phyloP scores from a whole-genome alignment of 1,140 invertebrate genomes.

The Drosophila chauvacae region DNA sequence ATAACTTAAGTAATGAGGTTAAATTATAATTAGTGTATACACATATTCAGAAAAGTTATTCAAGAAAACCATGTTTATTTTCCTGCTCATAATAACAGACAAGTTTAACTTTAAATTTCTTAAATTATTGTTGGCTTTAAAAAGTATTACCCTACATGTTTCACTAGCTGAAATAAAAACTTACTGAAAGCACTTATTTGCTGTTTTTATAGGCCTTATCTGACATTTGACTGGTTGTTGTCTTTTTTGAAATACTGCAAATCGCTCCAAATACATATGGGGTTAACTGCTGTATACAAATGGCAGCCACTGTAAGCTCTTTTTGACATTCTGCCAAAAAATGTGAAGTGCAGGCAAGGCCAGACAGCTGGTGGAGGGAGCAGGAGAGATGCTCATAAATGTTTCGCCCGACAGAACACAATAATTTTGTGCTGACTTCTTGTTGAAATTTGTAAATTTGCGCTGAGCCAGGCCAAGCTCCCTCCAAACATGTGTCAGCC shows the following conservation, averaged over 20 bases:
- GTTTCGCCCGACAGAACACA: slow-evolving; percentile 53
- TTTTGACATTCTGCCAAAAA: slow-evolving; percentile 54
- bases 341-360: slow-evolving; percentile 11
- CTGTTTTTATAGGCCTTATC: background rate
- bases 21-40: background rate
- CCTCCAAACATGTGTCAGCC: slow-evolving; percentile 53
- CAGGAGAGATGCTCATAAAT: slow-evolving; percentile 25
- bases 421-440: slow-evolving; percentile 81
- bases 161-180: background rate
- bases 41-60: too few species aligned
- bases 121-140: background rate
- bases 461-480: slow-evolving; percentile 60
- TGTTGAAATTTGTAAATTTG: slow-evolving; percentile 80
- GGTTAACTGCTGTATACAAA: slow-evolving; percentile 29
- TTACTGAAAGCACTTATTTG: background rate
- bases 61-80: too few species aligned
- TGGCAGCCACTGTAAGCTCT: slow-evolving; percentile 45
- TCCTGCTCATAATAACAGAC: background rate
- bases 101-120: background rate
- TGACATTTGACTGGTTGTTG: background rate
- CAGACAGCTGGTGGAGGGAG: background rate
- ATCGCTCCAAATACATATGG: background rate
- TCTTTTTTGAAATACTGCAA: slow-evolving; percentile 6
- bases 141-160: background rate
- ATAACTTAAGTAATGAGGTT: background rate